Base-by-base conservation (phyloP, 2,888 invertebrate species). In the Xylota segnis region DNA sequence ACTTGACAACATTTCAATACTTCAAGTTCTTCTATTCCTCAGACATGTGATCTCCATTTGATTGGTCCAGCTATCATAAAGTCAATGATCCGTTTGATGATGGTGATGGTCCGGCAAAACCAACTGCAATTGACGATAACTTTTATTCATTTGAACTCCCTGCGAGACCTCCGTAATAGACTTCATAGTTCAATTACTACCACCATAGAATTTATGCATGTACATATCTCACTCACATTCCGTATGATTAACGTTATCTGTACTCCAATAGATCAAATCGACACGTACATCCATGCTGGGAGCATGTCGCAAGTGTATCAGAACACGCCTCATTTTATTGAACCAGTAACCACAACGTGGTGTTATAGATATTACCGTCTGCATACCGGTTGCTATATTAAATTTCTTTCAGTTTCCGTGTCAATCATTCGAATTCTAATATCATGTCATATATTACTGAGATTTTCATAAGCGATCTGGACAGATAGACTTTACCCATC, bases 331-430 rank as follows among this genome's bases (percentile, higher is more conserved):
- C 45, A n/a, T 45, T 45, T 16, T 1, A 43, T 43, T 43, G 14
- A 43, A 43, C 43, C 43, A 43, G 14, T 43, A 43, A 43, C 43
- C 43, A 10, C 45, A 45, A 14, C 45, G 45, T 45, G 16, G 16
- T 7, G n/a, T 45, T 45, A 45, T 16, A 4, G 45, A 16, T 45
- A 2, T n/a, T 45, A 16, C 16, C 45, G 2, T 16, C 45, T 45
- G 40, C 4, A 14, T 45, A 45, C 45, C 45, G 45, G 16, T 45
- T 45, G 1, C 43, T 43, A 10, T 45, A 45, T 16, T n/a, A 3
- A 43, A n/a, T 43, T 43, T 45, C 45, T 45, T 45, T 14, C 45
- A 45, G 6, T 45, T 45, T 43, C 43, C 43, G 43, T 43, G 43
- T 43, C 43, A 43, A 43, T 43, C 43, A 43, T 3, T n/a, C 5